phyloP scores from a whole-genome alignment of 2,797 vertebrate genomes.

The Microchirus variegatus region DNA sequence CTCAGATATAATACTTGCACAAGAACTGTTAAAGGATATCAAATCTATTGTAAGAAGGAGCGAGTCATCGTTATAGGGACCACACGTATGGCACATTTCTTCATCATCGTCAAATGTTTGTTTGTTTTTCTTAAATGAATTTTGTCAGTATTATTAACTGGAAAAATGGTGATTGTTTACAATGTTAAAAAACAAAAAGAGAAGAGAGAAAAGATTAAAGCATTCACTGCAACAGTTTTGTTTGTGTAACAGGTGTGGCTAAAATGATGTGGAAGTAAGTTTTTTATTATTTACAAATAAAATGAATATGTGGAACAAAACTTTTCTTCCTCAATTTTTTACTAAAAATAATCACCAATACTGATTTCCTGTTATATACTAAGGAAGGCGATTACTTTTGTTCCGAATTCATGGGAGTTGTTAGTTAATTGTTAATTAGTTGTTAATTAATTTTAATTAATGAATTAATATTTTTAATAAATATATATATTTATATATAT shows the following conservation, averaged over 20 bases:
- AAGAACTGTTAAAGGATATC: slow-evolving; percentile 57
- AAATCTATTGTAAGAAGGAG: slow-evolving; percentile 74
- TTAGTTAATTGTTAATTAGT: too few relatives aligned
- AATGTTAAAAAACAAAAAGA: slow-evolving; percentile 78
- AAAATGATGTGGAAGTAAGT: slow-evolving; percentile 88
- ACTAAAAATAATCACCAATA: too few relatives aligned
- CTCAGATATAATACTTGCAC: slow-evolving; percentile 55
- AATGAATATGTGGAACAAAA: slow-evolving; percentile 85
- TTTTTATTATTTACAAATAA: slow-evolving; percentile 91
- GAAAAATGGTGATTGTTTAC: slow-evolving; percentile 84
- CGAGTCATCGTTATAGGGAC: slow-evolving; percentile 67
- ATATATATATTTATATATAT: too few relatives aligned
- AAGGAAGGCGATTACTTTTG: too few relatives aligned
- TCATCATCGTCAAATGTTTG: slow-evolving; percentile 66
- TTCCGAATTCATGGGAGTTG: too few relatives aligned
- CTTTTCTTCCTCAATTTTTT: neutral
- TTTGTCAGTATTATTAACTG: slow-evolving; percentile 84
- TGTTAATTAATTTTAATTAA: too few relatives aligned
- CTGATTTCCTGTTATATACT: too few relatives aligned
- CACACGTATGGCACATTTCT: slow-evolving; percentile 73
- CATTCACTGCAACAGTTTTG: slow-evolving; percentile 84
- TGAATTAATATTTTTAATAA: too few relatives aligned
- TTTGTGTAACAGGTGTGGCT: slow-evolving; percentile 88
- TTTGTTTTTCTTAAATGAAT: slow-evolving; percentile 29
- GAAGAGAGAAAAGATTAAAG: slow-evolving; percentile 73